phyloP scores from a whole-genome alignment of 2,113 vertebrate species.

The Coregonus clupeaformis region DNA sequence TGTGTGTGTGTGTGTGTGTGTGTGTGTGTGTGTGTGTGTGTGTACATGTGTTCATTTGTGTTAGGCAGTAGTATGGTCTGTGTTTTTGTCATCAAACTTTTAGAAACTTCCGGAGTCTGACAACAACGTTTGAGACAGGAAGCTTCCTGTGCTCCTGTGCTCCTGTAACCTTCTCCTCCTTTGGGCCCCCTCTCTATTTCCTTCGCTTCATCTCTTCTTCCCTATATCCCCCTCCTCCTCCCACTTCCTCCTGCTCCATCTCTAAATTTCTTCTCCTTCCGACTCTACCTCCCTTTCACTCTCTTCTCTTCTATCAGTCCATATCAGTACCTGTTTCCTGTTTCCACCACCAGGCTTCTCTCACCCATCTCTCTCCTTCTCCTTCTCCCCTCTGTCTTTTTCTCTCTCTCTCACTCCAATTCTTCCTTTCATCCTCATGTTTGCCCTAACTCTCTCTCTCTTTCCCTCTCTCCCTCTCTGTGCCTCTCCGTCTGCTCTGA shows the following conservation, averaged over 20 bases:
- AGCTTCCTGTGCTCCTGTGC: background rate
- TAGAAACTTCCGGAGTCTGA: constrained; percentile 9
- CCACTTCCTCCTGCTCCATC: background rate
- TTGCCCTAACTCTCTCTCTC: background rate
- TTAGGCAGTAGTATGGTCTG: background rate
- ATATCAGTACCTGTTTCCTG: background rate
- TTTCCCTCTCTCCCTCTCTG: background rate
- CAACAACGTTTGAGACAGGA: background rate
- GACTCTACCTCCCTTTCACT: background rate
- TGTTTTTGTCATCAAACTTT: background rate
- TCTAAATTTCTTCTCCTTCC: background rate
- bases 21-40: background rate
- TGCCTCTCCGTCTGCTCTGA: background rate
- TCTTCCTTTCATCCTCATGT: background rate
- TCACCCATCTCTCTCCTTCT: background rate
- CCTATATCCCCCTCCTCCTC: background rate
- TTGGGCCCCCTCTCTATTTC: background rate
- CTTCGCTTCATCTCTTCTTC: background rate
- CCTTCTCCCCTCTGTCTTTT: background rate
- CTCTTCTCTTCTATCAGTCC: background rate
- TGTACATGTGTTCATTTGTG: background rate
- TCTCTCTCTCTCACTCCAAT: background rate
- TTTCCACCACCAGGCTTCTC: too few species aligned
- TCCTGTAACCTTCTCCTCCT: background rate
- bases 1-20: background rate